Evolutionary conservation across 2,113 vertebrate genomes (phyloP).

Genomic region (Saiga tatarica): DNA sequence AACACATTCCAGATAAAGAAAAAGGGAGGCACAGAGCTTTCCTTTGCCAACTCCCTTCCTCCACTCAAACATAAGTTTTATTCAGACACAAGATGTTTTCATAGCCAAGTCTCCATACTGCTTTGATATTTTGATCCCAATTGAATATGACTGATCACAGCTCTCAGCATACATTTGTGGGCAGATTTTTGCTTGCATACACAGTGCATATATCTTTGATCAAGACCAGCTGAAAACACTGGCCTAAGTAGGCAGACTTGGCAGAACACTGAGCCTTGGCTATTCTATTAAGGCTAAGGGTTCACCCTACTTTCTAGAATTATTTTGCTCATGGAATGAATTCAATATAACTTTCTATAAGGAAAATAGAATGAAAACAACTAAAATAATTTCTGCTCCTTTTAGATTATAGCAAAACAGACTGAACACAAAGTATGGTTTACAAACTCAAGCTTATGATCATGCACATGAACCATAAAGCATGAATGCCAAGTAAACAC

Average conservation of each 20-base stretch:
- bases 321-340: background rate
- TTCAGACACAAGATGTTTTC: background rate
- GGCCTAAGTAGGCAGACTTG: background rate
- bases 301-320: background rate
- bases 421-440: background rate
- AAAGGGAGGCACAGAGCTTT: background rate
- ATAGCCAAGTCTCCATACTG: background rate
- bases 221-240: background rate
- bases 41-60: background rate
- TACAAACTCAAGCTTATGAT: background rate
- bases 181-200: background rate
- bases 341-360: background rate
- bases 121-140: slow-evolving; percentile 27
- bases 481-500: slow-evolving; percentile 21
- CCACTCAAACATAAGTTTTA: background rate
- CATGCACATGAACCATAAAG: background rate
- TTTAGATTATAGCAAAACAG: slow-evolving; percentile 2
- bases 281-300: background rate
- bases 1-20: background rate
- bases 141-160: background rate
- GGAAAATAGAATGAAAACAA: background rate
- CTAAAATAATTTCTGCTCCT: background rate
- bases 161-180: background rate
- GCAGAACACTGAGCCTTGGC: background rate
- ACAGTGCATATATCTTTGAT: background rate